A percentile compares a stretch with the other conserved stretches of the same genome.
Evolutionary conservation across 2,888 invertebrate genomes (phyloP).

Genomic region (Psococerastis gibbosa): DNA sequence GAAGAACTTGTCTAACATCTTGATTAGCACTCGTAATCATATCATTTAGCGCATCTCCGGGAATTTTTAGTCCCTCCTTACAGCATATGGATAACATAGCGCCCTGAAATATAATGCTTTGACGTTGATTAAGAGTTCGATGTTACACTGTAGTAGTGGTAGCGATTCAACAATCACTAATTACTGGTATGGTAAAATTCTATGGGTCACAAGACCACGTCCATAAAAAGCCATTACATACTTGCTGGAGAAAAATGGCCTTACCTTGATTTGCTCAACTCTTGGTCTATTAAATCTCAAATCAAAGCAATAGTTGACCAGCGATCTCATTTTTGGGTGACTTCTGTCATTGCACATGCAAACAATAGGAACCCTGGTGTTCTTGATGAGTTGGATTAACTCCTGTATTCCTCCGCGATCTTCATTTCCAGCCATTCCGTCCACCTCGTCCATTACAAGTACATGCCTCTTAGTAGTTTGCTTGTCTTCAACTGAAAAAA

Average conservation of each 20-base stretch:
- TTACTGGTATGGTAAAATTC: neutral
- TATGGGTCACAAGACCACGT: neutral
- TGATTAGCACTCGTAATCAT: conserved; percentile 75
- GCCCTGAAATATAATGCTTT: no score
- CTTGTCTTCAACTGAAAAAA: conserved; percentile 20
- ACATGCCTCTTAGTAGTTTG: conserved; percentile 58
- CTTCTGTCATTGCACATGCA: conserved; percentile 98
- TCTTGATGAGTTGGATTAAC: conserved; percentile 77
- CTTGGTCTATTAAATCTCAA: conserved; percentile 68
- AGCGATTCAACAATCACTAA: no score
- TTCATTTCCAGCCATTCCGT: conserved; percentile 99
- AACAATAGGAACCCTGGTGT: conserved; percentile 68
- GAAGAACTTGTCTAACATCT: conserved; percentile 85
- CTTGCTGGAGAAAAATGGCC: conserved; percentile 11
- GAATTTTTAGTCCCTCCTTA: conserved; percentile 72
- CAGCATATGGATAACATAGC: conserved; percentile 82
- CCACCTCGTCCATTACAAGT: conserved; percentile 99
- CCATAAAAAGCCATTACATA: neutral
- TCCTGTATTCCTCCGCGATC: conserved; percentile 96
- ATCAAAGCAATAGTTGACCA: conserved; percentile 89
- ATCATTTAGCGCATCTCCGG: conserved; percentile 55
- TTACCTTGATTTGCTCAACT: conserved; percentile 74
- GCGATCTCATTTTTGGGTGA: conserved; percentile 78
- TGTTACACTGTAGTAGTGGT: no score
- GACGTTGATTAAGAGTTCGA: no score